phyloP scores from a whole-genome alignment of 2,113 vertebrate species.

The Cairina moschata region DNA sequence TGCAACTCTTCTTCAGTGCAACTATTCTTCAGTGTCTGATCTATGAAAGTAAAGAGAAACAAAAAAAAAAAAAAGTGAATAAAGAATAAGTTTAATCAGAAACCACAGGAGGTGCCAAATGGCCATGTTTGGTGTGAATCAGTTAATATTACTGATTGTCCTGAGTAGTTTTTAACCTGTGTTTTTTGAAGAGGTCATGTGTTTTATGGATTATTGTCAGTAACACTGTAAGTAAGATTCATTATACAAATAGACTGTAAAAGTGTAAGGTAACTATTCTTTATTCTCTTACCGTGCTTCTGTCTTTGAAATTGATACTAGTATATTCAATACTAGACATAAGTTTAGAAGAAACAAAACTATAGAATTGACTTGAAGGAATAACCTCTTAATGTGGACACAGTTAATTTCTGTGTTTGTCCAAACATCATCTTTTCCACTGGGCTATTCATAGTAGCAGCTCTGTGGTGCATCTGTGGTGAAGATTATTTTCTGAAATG shows the following conservation, averaged over 20 bases:
- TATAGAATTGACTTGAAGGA: neutral
- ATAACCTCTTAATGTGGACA: neutral
- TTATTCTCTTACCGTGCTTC: neutral
- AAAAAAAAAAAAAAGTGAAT: neutral
- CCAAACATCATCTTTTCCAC: neutral
- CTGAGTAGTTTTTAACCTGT: neutral
- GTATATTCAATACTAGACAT: neutral
- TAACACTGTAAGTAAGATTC: neutral
- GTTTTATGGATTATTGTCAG: neutral
- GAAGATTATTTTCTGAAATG: neutral
- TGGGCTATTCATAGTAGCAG: neutral
- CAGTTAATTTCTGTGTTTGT: neutral
- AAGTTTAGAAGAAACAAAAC: neutral
- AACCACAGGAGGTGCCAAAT: neutral
- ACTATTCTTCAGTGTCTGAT: neutral
- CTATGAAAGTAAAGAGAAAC: neutral
- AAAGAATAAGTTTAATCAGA: neutral
- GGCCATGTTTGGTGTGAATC: neutral
- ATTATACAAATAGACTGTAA: neutral
- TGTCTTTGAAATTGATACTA: neutral
- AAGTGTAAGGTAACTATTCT: neutral
- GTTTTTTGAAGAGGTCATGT: neutral
- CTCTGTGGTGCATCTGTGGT: neutral
- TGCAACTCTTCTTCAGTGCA: neutral
- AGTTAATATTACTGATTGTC: neutral